Evolutionary conservation across 2,888 invertebrate genomes (phyloP).

Genomic region (Scaptomyza reducta): DNA sequence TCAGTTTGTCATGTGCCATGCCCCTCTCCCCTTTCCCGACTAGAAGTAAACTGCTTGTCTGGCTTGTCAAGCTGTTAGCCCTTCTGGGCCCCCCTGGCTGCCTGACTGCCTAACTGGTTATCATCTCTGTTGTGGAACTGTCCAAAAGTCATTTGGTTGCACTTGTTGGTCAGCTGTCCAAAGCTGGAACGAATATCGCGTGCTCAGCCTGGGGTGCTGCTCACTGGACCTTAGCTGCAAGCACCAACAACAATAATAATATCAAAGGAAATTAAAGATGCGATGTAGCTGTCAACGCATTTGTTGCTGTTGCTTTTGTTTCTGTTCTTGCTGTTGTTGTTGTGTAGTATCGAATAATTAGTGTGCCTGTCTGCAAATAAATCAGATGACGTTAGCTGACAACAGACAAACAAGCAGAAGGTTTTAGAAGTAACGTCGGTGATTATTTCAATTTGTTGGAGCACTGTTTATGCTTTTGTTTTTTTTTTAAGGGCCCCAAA

Average conservation of each 20-base stretch:
- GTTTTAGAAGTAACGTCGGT: slow-evolving; percentile 22
- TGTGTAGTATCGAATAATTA: slow-evolving; percentile 72
- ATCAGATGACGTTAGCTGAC: slow-evolving; percentile 63
- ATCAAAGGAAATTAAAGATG: slow-evolving; percentile 72
- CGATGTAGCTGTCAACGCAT: slow-evolving; percentile 69
- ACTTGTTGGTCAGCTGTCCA: slow-evolving; percentile 59
- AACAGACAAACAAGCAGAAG: slow-evolving; percentile 9
- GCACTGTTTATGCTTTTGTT: slow-evolving; percentile 7
- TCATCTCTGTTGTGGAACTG: slow-evolving; percentile 44
- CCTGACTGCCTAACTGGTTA: slow-evolving; percentile 18
- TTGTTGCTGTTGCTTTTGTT: slow-evolving; percentile 51
- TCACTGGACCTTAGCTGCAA: slow-evolving; percentile 70
- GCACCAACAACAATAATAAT: slow-evolving; percentile 58
- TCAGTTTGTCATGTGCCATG: slow-evolving; percentile 1
- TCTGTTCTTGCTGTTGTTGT: slow-evolving; percentile 43
- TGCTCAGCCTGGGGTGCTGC: slow-evolving; percentile 54
- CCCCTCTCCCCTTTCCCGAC: neutral
- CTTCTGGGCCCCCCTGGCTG: neutral
- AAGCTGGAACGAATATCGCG: slow-evolving; percentile 65
- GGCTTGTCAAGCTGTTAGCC: slow-evolving; percentile 66
- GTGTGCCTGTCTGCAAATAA: slow-evolving; percentile 69
- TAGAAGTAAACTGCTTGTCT: slow-evolving; percentile 48
- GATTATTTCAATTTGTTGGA: slow-evolving; percentile 47
- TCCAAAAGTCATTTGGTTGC: slow-evolving; percentile 57
- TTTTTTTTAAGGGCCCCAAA: slow-evolving; percentile 11